A percentile compares a stretch with the other conserved stretches of the same genome.
Evolutionary conservation across 2,888 invertebrate genomes (phyloP).

Genomic region (Drosophila nr. medialis): DNA sequence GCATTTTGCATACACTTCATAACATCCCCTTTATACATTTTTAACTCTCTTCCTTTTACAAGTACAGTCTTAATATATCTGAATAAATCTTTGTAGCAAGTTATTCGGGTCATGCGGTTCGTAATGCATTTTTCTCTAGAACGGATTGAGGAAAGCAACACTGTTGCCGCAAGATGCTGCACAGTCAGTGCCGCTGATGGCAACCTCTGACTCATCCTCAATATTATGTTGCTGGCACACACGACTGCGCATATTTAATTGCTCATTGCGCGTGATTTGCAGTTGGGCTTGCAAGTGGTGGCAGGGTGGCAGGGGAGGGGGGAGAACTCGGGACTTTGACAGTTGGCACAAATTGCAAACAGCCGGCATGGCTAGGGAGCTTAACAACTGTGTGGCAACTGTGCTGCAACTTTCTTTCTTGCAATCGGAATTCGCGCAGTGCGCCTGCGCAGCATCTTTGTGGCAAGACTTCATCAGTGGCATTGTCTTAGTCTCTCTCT

Average conservation of each 20-base stretch:
- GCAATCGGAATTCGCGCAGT: slow-evolving; percentile 43
- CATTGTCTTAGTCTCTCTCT: slow-evolving; percentile 16
- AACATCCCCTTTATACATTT: not conserved
- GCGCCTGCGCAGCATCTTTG: slow-evolving; percentile 54
- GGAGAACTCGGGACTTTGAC: slow-evolving; percentile 50
- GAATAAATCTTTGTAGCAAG: slow-evolving; percentile 1
- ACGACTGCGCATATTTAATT: slow-evolving; percentile 80
- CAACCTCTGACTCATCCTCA: slow-evolving; percentile 43
- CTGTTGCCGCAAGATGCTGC: slow-evolving; percentile 47
- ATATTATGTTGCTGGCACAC: slow-evolving; percentile 49
- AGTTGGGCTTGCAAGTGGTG: not conserved
- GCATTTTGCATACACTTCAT: not conserved
- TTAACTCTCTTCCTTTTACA: not conserved
- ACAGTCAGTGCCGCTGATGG: slow-evolving; percentile 35
- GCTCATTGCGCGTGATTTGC: slow-evolving; percentile 74
- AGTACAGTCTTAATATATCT: not conserved
- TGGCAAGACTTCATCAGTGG: slow-evolving; percentile 4
- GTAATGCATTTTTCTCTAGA: slow-evolving; percentile 39
- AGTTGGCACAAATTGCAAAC: slow-evolving; percentile 74
- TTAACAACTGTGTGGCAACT: slow-evolving; percentile 14
- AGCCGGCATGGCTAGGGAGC: slow-evolving; percentile 21
- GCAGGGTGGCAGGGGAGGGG: not conserved
- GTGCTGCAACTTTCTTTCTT: slow-evolving; percentile 63
- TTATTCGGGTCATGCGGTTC: slow-evolving; percentile 59
- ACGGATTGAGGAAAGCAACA: slow-evolving; percentile 52